phyloP scores from a whole-genome alignment of 2,888 invertebrate species.

The Athetis lepigone region DNA sequence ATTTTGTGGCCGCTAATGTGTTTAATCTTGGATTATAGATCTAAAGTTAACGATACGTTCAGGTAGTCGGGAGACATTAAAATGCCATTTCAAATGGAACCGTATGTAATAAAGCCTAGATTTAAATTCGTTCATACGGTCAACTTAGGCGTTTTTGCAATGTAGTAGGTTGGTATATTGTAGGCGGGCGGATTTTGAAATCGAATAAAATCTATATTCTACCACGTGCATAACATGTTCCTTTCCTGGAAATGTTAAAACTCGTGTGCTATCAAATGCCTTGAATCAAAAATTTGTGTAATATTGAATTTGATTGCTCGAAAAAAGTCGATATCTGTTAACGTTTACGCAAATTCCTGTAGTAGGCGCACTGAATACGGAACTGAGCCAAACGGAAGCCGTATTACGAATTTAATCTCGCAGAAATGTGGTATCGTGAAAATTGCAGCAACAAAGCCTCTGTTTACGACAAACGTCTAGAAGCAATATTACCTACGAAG shows the following conservation, averaged over 20 bases:
- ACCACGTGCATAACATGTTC: constrained; percentile 4
- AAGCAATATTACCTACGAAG: constrained; percentile 75
- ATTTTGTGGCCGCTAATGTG: constrained; percentile 57
- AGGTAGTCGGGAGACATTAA: constrained; percentile 29
- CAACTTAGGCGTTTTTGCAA: constrained; percentile 6
- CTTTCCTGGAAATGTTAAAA: constrained; percentile 13
- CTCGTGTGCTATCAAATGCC: constrained; percentile 13
- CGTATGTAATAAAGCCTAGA: constrained; percentile 12
- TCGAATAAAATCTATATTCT: constrained; percentile 8
- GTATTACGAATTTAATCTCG: constrained; percentile 89
- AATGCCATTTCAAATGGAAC: constrained; percentile 21
- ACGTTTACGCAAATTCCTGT: constrained; percentile 70
- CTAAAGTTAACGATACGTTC: constrained; percentile 33
- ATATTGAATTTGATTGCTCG: constrained; percentile 28
- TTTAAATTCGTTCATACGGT: constrained; percentile 19
- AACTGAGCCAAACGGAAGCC: constrained; percentile 81
- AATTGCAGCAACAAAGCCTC: constrained; percentile 84
- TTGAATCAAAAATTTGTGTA: too few species aligned
- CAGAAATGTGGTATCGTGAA: constrained; percentile 87
- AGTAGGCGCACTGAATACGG: constrained; percentile 82
- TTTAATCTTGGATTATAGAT: constrained; percentile 49
- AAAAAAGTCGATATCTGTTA: constrained; percentile 57
- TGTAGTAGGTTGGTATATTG: too few species aligned
- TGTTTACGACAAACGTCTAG: constrained; percentile 84
- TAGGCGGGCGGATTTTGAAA: constrained; percentile 1